phyloP scores from a whole-genome alignment of 2,113 vertebrate species.

The Lophura nycthemera region DNA sequence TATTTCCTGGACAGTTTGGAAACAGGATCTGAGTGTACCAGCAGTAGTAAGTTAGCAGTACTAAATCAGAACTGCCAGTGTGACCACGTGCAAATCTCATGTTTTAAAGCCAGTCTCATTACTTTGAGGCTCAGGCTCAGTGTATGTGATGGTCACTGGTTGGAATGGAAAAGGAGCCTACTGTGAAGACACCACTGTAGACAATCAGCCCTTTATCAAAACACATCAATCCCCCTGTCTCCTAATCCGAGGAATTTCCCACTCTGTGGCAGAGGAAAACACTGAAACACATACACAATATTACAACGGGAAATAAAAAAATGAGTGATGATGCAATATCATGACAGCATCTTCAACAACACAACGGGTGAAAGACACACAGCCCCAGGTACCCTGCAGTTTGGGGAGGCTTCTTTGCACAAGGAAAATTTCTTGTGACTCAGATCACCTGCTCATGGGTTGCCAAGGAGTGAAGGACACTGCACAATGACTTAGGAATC shows the following conservation, averaged over 20 bases:
- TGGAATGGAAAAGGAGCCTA: not conserved
- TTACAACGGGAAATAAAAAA: not conserved
- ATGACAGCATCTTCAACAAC: not conserved
- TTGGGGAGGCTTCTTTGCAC: not conserved
- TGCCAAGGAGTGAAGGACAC: constrained; percentile 22
- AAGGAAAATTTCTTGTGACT: not conserved
- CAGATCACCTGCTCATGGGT: not conserved
- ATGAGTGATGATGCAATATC: not conserved
- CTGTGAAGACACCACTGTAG: not conserved
- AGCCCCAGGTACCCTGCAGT: not conserved
- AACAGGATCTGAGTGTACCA: not conserved
- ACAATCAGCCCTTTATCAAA: not conserved
- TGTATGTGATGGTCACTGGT: not conserved
- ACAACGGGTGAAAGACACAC: not conserved
- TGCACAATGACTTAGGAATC: not conserved
- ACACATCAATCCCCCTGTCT: not conserved
- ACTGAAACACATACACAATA: not conserved
- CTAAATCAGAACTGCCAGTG: not conserved
- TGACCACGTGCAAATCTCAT: not conserved
- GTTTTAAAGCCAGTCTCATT: not conserved
- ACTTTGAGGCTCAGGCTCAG: not conserved
- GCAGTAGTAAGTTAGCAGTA: not conserved
- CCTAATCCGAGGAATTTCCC: not conserved
- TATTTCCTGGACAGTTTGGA: not conserved
- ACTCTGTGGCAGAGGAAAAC: not conserved